A percentile compares a stretch with the other conserved stretches of the same genome.
phyloP scores from a whole-genome alignment of 1,140 invertebrate genomes.

The Latrodectus geometricus region DNA sequence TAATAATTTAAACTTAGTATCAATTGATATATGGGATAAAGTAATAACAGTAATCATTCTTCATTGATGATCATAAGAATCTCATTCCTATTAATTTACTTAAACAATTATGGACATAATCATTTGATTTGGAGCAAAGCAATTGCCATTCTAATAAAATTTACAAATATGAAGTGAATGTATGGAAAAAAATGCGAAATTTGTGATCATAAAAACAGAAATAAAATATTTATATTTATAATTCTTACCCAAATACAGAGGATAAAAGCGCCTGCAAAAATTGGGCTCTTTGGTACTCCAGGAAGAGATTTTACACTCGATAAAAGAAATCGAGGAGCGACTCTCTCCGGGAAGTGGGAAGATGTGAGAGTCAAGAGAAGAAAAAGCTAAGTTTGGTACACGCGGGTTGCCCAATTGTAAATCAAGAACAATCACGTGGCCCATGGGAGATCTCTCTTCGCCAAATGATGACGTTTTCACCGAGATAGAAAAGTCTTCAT shows the following conservation, averaged over 20 bases:
- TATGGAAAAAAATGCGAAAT: no score
- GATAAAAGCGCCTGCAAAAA: conserved; percentile 5
- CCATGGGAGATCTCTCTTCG: conserved; percentile 2
- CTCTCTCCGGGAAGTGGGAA: conserved; percentile 11
- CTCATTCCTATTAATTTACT: no score
- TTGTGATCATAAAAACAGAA: not conserved
- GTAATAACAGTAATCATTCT: no score
- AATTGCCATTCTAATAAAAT: no score
- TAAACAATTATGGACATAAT: no score
- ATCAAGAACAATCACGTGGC: conserved; percentile 8
- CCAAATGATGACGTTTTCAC: conserved; percentile 2
- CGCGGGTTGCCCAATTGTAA: conserved; percentile 22
- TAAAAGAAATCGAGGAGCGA: conserved; percentile 15
- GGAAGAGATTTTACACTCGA: conserved; percentile 23
- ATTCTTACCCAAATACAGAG: conserved; percentile 1
- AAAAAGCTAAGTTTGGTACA: conserved; percentile 1
- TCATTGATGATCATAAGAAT: no score
- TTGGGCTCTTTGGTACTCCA: conserved; percentile 20
- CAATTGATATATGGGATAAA: no score
- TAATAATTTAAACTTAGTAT: no score
- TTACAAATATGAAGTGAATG: not conserved
- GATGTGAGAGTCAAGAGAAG: conserved; percentile 6
- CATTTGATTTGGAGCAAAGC: no score
- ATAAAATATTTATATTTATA: not conserved
- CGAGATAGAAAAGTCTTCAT: no score